Percentiles rank a stretch among this genome's conserved stretches.
Evolutionary conservation across 2,113 vertebrate genomes (phyloP).

Genomic region (Oostethus manadensis): DNA sequence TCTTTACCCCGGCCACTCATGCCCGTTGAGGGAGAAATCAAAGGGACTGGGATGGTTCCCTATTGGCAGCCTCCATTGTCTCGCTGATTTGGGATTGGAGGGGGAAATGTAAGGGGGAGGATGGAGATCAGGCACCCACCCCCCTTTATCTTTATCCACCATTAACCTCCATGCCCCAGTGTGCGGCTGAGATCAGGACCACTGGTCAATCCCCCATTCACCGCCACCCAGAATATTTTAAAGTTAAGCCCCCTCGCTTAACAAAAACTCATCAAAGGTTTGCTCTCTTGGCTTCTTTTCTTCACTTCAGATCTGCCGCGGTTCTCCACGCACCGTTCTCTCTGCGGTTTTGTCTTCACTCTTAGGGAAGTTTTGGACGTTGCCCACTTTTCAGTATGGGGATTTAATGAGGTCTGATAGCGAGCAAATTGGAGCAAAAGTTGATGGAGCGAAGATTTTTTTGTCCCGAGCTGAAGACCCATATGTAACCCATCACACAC

Average conservation of each 20-base stretch:
- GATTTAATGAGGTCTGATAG: constrained; percentile 51
- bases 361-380: constrained; percentile 54
- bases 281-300: constrained; percentile 34
- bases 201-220: constrained; percentile 78
- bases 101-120: constrained; percentile 48
- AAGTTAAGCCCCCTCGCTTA: constrained; percentile 72
- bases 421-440: constrained; percentile 53
- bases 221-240: constrained; percentile 74
- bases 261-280: constrained; percentile 75
- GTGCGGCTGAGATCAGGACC: constrained; percentile 75
- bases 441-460: constrained; percentile 26
- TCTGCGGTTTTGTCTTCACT: constrained; percentile 58
- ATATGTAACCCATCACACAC: constrained; percentile 22
- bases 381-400: constrained; percentile 59
- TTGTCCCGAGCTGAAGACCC: constrained; percentile 16
- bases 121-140: constrained; percentile 59
- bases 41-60: constrained; percentile 62
- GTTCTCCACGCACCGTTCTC: constrained; percentile 31
- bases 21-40: constrained; percentile 67
- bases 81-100: constrained; percentile 65
- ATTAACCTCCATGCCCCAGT: constrained; percentile 73
- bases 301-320: constrained; percentile 38
- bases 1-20: constrained; percentile 70
- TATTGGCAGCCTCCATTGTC: constrained; percentile 69
- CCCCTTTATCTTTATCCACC: constrained; percentile 77